phyloP scores from a whole-genome alignment of 2,113 vertebrate species.

The Murina feae region DNA sequence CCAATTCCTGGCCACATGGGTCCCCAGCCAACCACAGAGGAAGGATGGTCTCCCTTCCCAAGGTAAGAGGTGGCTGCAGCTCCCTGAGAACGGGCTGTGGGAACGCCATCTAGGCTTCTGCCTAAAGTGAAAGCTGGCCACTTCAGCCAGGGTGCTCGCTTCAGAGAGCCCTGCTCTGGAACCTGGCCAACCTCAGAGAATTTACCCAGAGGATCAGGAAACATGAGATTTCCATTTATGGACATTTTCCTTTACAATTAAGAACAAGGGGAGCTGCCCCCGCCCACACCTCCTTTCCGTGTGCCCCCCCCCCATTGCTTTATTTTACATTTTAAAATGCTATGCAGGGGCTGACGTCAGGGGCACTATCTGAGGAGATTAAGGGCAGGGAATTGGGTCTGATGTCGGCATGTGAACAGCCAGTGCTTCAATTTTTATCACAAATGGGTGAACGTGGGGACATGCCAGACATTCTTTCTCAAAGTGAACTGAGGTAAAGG shows the following conservation, averaged over 20 bases:
- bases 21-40: not conserved
- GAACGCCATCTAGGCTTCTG: not conserved
- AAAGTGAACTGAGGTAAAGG: constrained; percentile 41
- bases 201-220: constrained; percentile 44
- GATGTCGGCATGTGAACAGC: constrained; percentile 25
- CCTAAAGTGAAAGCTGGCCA: not conserved
- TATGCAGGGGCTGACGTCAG: not conserved
- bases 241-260: constrained; percentile 61
- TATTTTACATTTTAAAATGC: constrained; percentile 32
- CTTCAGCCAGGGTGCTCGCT: constrained; percentile 1
- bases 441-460: constrained; percentile 55
- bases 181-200: constrained; percentile 22
- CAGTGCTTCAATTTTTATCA: constrained; percentile 61
- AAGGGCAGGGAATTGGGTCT: not conserved
- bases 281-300: too few species aligned
- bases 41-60: not conserved
- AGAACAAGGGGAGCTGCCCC: not conserved
- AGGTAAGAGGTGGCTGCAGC: not conserved
- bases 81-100: not conserved
- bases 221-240: constrained; percentile 64
- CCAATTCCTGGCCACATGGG: not conserved
- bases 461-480: constrained; percentile 53
- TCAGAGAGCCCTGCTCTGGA: constrained; percentile 48
- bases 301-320: not conserved
- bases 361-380: not conserved